Evolutionary conservation across 2,797 vertebrate genomes (phyloP), one percentile per base, ranked within the genome.

Genomic region (Eulemur mongoz): DNA sequence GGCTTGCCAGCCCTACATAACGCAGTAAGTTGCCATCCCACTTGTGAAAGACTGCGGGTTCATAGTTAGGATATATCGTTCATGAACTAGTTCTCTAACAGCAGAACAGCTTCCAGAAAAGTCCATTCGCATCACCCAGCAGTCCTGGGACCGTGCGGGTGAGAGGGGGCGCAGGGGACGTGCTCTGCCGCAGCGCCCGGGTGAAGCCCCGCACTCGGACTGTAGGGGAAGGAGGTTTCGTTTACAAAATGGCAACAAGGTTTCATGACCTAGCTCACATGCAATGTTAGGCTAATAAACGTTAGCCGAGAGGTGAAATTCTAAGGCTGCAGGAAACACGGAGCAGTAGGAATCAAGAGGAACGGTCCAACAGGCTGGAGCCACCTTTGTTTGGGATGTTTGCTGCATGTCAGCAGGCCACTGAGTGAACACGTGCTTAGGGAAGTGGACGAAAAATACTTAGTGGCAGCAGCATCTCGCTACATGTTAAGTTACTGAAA

Each of bases 131-230:
- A 17, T 15, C 2, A 1, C 3, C 5, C 23, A 4, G 10, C 22
- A 7, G 4, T 40, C 70, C 69, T 50, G 7, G 7, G n/a, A n/a
- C 6, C 4, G 23, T 20, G 8, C 52, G 8, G 40, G 35, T 11
- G 22, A 1, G 18, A 18, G 17, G 0, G 7, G 69, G 27, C 1
- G 2, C 43, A 54, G 10, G 32, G 15, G 6, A n/a, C 0, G 13
- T 7, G 4, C 27, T 73, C 35, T 32, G 23, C 40, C 20, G 0
- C 5, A 7, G 7, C 4, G 52, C 61, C 35, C n/a, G 40, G 30
- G 18, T 22, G 38, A 57, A 63, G 45, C 10, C 1, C 23, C 54
- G 15, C 4, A 15, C 14, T 15, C n/a, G 25, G 10, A 14, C 23
- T 23, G 7, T 3, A 11, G 65, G 14, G 22, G 15, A 23, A 43